Conservation (phyloP, 2,113 vertebrate species). For the Astur gentilis region DNA sequence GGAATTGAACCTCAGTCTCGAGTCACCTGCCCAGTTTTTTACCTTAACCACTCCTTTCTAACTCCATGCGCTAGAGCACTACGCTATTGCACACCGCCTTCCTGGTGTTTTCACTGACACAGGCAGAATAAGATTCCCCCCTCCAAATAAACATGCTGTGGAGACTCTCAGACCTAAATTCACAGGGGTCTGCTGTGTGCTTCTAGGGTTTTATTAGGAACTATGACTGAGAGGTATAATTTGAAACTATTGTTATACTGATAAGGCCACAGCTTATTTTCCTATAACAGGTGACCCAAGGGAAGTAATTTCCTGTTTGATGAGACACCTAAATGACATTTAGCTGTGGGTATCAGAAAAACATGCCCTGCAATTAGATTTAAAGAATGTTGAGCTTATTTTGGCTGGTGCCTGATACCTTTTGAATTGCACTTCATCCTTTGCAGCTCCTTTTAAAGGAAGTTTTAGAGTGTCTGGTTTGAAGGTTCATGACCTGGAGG, state of each 20-base stretch:
- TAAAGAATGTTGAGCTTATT: neutral
- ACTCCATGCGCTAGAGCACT: neutral
- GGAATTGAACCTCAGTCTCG: neutral
- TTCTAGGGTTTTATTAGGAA: neutral
- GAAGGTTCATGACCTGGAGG: conserved; percentile 27
- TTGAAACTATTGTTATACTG: conserved; percentile 8
- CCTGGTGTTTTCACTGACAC: neutral
- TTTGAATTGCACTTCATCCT: conserved; percentile 14
- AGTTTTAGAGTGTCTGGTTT: conserved; percentile 8
- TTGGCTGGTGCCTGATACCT: neutral
- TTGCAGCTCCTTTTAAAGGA: conserved; percentile 10
- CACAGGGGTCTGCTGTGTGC: neutral
- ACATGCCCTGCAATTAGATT: conserved; percentile 30
- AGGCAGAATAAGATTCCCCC: neutral
- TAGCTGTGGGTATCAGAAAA: conserved; percentile 25
- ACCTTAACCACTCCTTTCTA: neutral
- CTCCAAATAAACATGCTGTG: neutral
- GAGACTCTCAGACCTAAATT: neutral
- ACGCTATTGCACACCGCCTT: neutral
- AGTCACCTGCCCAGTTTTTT: neutral
- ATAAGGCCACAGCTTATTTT: conserved; percentile 4
- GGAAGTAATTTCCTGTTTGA: conserved; percentile 67
- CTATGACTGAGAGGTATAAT: neutral
- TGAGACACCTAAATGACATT: neutral
- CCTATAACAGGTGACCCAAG: conserved; percentile 22